Percentiles rank a stretch among this genome's conserved stretches.
Evolutionary conservation across 1,140 invertebrate genomes (phyloP).

Genomic region (Papilio polytes): DNA sequence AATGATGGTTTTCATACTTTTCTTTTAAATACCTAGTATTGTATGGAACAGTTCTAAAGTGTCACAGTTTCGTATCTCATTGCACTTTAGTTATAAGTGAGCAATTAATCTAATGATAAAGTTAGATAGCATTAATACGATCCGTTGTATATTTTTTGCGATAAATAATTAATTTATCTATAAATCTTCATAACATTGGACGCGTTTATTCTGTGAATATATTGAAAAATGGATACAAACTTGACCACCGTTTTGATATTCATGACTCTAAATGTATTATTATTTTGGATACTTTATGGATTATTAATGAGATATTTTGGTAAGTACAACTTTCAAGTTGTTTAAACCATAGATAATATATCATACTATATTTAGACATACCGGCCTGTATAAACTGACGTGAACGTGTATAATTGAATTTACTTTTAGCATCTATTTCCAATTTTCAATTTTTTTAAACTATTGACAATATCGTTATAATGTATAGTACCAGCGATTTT

Average conservation of each 20-base stretch:
- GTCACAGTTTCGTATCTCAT: not conserved
- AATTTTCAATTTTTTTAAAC: too few relatives aligned
- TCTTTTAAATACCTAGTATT: not conserved
- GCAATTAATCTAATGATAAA: conserved; percentile 41
- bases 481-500: too few relatives aligned
- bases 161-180: conserved; percentile 53
- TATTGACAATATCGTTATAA: too few relatives aligned
- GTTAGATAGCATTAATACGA: conserved; percentile 42
- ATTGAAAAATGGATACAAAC: conserved; percentile 52
- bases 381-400: too few relatives aligned
- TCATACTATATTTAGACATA: not conserved
- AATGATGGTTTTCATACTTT: not conserved
- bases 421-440: too few relatives aligned
- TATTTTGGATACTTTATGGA: conserved; percentile 69
- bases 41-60: not conserved
- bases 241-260: conserved; percentile 58
- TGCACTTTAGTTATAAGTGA: conserved; percentile 26
- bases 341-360: not conserved
- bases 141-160: conserved; percentile 50
- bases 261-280: conserved; percentile 62
- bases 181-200: conserved; percentile 44
- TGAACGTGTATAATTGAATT: too few relatives aligned
- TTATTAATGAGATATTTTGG: conserved; percentile 60
- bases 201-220: conserved; percentile 33
- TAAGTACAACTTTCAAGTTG: conserved; percentile 47